A percentile compares a stretch with the other conserved stretches of the same genome.
These are phyloP conservation scores for Phoxinus dragarum DNA, from an alignment of 2,797 vertebrate genomes.

Conservation along the genomic window DNA sequence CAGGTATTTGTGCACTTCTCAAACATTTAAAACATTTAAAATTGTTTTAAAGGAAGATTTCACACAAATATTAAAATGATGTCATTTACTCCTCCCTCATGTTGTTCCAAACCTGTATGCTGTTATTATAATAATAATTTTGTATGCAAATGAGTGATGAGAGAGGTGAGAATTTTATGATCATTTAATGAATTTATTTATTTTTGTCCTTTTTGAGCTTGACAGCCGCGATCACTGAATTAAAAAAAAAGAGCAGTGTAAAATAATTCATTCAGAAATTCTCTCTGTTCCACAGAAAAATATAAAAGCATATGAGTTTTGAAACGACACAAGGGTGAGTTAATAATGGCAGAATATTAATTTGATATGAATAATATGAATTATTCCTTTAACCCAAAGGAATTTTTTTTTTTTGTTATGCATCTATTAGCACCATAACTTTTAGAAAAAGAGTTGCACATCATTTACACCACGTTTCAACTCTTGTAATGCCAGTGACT, in stretches of 20 bases:
- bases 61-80: not conserved
- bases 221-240: not conserved
- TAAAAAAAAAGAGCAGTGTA: not conserved
- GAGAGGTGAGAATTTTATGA: too few relatives aligned
- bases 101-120: not conserved
- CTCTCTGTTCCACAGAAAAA: not conserved
- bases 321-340: not conserved
- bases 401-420: not conserved
- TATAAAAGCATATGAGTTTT: not conserved
- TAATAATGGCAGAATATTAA: not conserved
- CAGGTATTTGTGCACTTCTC: conserved; percentile 80
- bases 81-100: not conserved
- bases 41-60: not conserved
- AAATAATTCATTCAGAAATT: not conserved
- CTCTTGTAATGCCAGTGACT: not conserved
- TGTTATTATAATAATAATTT: not conserved
- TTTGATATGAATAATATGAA: too few relatives aligned
- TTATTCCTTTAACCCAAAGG: conserved; percentile 2
- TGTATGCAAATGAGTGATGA: too few relatives aligned
- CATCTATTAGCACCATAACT: not conserved
- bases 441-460: not conserved
- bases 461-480: not conserved
- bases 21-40: not conserved
- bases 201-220: not conserved
- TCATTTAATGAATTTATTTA: not conserved